Evolutionary conservation across 2,888 invertebrate genomes (phyloP), one percentile per base, ranked within the genome.

Genomic region (Lathronympha strigana): DNA sequence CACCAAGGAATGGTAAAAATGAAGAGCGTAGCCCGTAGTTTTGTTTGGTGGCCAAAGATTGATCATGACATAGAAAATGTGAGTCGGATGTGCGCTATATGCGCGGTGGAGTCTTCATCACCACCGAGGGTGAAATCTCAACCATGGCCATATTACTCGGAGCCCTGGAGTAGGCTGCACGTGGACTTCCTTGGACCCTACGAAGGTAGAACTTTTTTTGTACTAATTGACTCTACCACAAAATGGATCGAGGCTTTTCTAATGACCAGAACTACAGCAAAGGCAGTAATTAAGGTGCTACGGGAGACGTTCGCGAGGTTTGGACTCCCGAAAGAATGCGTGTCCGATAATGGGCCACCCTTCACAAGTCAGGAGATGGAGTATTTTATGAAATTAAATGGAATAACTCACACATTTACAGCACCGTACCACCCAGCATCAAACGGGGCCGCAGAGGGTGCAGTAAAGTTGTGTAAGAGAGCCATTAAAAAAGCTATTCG

Each of bases 291-390:
- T 9, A 54, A n/a, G 21, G 19, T 13, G n/a, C n/a, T 57, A 1
- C 28, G 57, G 6, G 43, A 43, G 0, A 45, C 25, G 2, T 54
- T 54, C 15, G 54, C 54, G 3, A 38, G 54, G 2, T 54, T 54
- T 36, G 54, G 54, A 1, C 2, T 54, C 11, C 54, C 54, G 0
- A 1, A 0, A 1, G 15, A 54, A 9, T 38, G 38, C 0, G 54
- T 54, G 4, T 54, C 54, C 6, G 54, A 54, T 23, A 38, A 54
- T 5, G 54, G 40, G 0, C 54, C 54, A 13, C 54, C 54, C 3
- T 54, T 54, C 25, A 25, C 54, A 3, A 54, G 54, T 17, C 0
- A n/a, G 1, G 40, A 54, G 9, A 4, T 54, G 3, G 15, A 54
- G 15, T 4, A 40, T 8, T 54, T 54, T 15, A 25, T 54, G 11